These are phyloP conservation scores for Bombus breviceps DNA, from an alignment of 1,140 invertebrate species.

Conservation along the genomic window DNA sequence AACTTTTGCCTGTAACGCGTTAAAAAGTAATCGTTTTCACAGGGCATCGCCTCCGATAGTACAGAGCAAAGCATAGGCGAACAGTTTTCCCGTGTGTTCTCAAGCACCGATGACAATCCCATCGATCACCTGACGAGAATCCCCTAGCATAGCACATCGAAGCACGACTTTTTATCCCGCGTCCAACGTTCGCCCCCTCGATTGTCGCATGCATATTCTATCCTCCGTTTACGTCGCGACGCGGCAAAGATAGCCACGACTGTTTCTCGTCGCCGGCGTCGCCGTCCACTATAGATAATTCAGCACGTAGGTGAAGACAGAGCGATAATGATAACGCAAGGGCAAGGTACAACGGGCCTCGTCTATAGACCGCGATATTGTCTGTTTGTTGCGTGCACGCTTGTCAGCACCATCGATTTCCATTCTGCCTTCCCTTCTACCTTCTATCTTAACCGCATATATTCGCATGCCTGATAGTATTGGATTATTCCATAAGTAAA, in stretches of 20 bases:
- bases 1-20: not conserved
- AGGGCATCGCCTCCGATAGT: not conserved
- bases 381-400: slow-evolving; percentile 50
- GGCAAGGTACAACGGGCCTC: slow-evolving; percentile 55
- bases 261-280: slow-evolving; percentile 6
- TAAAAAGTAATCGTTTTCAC: not conserved
- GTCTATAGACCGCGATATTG: slow-evolving; percentile 40
- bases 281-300: slow-evolving; percentile 56
- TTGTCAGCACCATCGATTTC: slow-evolving; percentile 58
- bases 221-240: slow-evolving; percentile 21
- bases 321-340: slow-evolving; percentile 61
- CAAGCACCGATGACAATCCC: slow-evolving; percentile 20
- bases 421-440: slow-evolving; percentile 13
- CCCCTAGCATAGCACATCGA: not conserved
- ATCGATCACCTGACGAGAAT: slow-evolving; percentile 39
- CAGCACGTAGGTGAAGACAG: slow-evolving; percentile 61
- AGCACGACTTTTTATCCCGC: not conserved
- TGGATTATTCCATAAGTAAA: not conserved
- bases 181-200: not conserved
- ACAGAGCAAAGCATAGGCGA: not conserved
- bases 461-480: not conserved
- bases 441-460: not conserved
- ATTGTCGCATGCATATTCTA: slow-evolving; percentile 43
- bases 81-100: not conserved
- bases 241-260: slow-evolving; percentile 23